Conservation (phyloP, 2,888 invertebrate genomes). For the Plusia festucae region DNA sequence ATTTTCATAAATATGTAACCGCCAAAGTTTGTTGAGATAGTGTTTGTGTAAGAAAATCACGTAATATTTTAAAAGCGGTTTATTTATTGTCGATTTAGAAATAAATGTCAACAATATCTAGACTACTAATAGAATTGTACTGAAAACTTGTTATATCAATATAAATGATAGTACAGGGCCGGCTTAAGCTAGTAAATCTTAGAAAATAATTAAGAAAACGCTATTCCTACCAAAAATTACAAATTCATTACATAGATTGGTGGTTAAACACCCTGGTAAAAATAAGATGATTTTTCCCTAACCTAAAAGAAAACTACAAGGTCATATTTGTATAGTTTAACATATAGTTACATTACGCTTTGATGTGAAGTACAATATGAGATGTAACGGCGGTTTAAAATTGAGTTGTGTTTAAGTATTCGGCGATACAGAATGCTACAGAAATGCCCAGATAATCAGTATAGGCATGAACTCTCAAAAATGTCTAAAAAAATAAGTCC, state of each 20-base stretch:
- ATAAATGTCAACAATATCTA: no score
- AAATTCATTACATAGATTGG: no score
- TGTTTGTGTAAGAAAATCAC: constrained; percentile 27
- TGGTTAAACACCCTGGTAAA: background rate
- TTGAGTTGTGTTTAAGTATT: background rate
- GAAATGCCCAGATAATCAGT: no score
- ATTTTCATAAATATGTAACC: constrained; percentile 38
- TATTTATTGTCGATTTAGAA: no score
- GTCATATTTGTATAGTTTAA: no score
- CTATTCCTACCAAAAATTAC: no score
- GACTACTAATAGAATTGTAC: constrained; percentile 4
- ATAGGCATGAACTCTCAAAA: no score
- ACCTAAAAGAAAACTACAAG: background rate
- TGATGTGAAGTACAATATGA: no score
- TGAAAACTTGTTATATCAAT: constrained; percentile 18
- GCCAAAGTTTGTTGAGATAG: constrained; percentile 49
- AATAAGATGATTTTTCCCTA: background rate
- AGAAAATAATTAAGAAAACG: no score
- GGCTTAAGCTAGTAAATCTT: constrained; percentile 2
- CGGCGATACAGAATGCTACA: no score
- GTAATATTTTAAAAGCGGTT: constrained; percentile 25
- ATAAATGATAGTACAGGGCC: constrained; percentile 35
- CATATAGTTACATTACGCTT: no score
- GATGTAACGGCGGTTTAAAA: background rate
- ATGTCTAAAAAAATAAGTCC: no score